These are phyloP conservation scores for Eristalinus aeneus DNA, from an alignment of 2,888 invertebrate genomes.

Conservation along the genomic window DNA sequence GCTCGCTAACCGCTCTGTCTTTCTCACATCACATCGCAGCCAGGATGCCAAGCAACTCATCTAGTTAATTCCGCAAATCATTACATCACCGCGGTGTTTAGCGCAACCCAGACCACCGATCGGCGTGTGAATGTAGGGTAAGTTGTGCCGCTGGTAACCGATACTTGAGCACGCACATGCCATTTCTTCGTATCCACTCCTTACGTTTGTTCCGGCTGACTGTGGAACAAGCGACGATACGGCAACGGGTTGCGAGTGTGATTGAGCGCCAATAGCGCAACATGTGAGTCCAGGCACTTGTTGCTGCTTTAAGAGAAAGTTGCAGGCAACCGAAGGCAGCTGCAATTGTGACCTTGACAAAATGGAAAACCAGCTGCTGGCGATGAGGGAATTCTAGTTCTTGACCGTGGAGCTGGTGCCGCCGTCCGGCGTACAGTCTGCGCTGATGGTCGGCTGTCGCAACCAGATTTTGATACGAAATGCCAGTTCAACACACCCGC, in stretches of 20 bases:
- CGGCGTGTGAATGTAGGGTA: background rate
- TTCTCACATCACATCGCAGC: background rate
- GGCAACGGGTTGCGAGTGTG: background rate
- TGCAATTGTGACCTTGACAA: background rate
- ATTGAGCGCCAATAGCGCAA: background rate
- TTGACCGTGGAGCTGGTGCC: background rate
- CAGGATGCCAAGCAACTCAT: constrained; percentile 7
- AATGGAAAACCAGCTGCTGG: background rate
- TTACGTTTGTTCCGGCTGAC: background rate
- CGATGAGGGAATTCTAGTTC: background rate
- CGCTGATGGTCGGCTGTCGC: background rate
- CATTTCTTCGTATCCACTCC: background rate
- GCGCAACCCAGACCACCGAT: background rate
- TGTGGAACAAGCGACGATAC: background rate
- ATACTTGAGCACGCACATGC: background rate
- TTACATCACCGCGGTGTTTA: background rate
- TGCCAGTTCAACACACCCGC: background rate
- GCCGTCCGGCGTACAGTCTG: background rate
- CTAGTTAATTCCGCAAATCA: background rate
- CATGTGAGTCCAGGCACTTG: background rate
- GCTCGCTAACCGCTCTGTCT: background rate
- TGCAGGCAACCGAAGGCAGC: background rate
- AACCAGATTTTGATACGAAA: background rate
- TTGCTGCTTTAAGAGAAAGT: background rate
- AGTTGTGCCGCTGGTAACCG: background rate